phyloP scores from a whole-genome alignment of 2,797 vertebrate species.

The Phalloptychus januarius region DNA sequence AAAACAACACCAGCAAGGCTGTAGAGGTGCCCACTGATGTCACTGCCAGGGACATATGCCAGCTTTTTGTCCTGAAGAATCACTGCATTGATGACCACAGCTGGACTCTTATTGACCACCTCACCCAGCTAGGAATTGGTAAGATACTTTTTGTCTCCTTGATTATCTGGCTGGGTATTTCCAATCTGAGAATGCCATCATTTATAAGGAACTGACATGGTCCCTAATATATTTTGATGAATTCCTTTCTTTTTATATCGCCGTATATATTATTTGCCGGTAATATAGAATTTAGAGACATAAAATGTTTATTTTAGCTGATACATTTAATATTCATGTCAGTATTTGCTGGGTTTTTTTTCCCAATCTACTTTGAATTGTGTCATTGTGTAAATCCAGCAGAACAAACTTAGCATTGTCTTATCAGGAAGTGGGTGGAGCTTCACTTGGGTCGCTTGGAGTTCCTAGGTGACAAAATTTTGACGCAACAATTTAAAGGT shows the following conservation, averaged over 20 bases:
- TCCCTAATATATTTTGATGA: neutral
- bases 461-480: no score
- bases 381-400: neutral
- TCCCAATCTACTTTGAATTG: neutral
- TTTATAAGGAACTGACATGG: neutral
- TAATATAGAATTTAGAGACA: neutral
- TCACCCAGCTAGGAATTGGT: slow-evolving; percentile 89
- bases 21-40: slow-evolving; percentile 94
- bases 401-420: no score
- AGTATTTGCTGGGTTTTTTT: neutral
- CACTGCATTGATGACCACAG: slow-evolving; percentile 94
- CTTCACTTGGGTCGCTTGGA: no score
- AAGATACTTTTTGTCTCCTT: slow-evolving; percentile 44
- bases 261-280: neutral
- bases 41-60: slow-evolving; percentile 92
- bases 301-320: neutral
- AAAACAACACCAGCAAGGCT: slow-evolving; percentile 93
- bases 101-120: slow-evolving; percentile 95
- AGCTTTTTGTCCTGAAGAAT: slow-evolving; percentile 94
- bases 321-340: neutral
- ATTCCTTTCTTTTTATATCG: neutral
- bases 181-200: neutral
- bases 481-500: no score
- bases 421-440: no score
- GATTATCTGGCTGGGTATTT: neutral